Evolutionary conservation across 2,888 invertebrate species (phyloP).

Genomic region (Scaptomyza caliginosa): DNA sequence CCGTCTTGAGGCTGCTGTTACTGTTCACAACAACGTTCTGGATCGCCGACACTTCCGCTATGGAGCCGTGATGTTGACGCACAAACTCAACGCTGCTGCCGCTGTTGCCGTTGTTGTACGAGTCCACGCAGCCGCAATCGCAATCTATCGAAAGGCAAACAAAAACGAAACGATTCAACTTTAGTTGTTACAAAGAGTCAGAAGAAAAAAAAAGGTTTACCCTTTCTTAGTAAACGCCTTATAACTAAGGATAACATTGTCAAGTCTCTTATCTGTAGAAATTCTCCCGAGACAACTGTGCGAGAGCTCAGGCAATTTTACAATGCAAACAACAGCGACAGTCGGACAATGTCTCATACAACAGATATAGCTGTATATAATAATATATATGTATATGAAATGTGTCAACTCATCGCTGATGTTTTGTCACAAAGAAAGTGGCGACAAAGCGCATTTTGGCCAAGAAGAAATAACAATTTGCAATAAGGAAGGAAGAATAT

Average conservation of each 20-base stretch:
- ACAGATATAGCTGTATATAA: neutral
- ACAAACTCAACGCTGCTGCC: slow-evolving; percentile 26
- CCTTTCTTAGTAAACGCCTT: slow-evolving; percentile 43
- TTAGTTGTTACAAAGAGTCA: no score
- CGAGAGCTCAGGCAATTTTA: slow-evolving; percentile 59
- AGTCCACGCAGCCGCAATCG: slow-evolving; percentile 84
- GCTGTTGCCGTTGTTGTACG: slow-evolving; percentile 68
- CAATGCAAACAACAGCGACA: slow-evolving; percentile 45
- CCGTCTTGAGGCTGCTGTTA: slow-evolving; percentile 84
- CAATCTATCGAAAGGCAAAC: slow-evolving; percentile 73
- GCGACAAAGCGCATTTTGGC: slow-evolving; percentile 44
- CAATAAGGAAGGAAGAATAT: slow-evolving; percentile 45
- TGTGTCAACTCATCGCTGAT: slow-evolving; percentile 21
- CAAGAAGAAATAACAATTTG: slow-evolving; percentile 35
- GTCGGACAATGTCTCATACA: slow-evolving; percentile 36
- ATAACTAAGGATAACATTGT: slow-evolving; percentile 59
- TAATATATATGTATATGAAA: slow-evolving; percentile 12
- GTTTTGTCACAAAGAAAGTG: slow-evolving; percentile 69
- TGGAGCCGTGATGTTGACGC: slow-evolving; percentile 47
- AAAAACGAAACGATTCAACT: no score
- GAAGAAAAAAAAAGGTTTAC: slow-evolving; percentile 8
- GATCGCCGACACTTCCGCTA: slow-evolving; percentile 32
- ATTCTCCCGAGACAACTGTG: slow-evolving; percentile 43
- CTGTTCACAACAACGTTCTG: slow-evolving; percentile 56
- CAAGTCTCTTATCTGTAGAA: neutral